A percentile compares a stretch with the other conserved stretches of the same genome.
Evolutionary conservation across 37 sponge, comb jelly and placozoan genomes (phyloP).

Genomic region (Chondrilla cf. caribensis): DNA sequence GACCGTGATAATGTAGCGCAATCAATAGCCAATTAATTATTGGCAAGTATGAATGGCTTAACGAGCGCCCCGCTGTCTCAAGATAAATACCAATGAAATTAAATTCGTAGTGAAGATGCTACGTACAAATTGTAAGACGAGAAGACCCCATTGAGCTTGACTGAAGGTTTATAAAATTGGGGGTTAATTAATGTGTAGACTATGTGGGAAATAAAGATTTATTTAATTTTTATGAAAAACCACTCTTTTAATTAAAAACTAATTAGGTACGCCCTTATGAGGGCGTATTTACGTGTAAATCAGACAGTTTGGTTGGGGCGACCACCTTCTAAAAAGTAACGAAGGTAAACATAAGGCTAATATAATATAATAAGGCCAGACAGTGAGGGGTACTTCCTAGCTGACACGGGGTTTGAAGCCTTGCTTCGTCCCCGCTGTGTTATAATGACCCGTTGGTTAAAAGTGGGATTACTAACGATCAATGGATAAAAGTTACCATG

Average conservation of each 20-base stretch:
- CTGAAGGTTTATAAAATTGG: constrained; percentile 72
- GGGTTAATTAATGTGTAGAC: constrained; percentile 46
- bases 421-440: constrained; percentile 43
- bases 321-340: constrained; percentile 88
- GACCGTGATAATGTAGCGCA: constrained; percentile 97
- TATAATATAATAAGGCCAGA: constrained; percentile 67
- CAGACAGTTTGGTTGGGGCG: constrained; percentile 91
- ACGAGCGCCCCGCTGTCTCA: constrained; percentile 92
- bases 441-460: constrained; percentile 83
- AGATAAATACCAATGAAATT: constrained; percentile 91
- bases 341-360: constrained; percentile 69
- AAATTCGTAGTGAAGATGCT: constrained; percentile 92
- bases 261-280: neutral
- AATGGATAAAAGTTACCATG: constrained; percentile 89
- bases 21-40: constrained; percentile 95
- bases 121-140: constrained; percentile 91
- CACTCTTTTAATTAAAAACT: constrained; percentile 26
- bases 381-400: constrained; percentile 70
- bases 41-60: constrained; percentile 92
- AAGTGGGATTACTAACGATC: constrained; percentile 72
- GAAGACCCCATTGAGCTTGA: constrained; percentile 94
- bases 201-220: constrained; percentile 29
- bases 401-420: constrained; percentile 70
- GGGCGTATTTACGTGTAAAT: constrained; percentile 40
- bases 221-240: constrained; percentile 28